Percentiles rank a stretch among this genome's conserved stretches.
phyloP scores from a whole-genome alignment of 30 jellyfish, hydroid and myxozoan genomes.

The Chironex yamaguchii region DNA sequence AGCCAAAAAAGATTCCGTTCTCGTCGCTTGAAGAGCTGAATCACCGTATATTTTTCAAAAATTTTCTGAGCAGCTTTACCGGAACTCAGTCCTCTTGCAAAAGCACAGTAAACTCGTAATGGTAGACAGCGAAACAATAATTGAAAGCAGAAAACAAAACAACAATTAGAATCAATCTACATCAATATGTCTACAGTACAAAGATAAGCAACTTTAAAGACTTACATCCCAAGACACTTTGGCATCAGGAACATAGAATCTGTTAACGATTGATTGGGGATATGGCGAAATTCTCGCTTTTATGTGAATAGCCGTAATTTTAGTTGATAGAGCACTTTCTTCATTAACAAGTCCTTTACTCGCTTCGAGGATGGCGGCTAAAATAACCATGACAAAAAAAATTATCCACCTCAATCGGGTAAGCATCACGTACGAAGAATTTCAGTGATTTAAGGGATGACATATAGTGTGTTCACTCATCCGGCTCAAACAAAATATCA shows the following conservation, averaged over 20 bases:
- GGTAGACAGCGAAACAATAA: background rate
- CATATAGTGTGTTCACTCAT: too few relatives aligned
- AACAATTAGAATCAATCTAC: background rate
- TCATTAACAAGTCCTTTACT: constrained; percentile 10
- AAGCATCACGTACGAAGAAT: too few relatives aligned
- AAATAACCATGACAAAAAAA: background rate
- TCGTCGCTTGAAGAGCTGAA: too few relatives aligned
- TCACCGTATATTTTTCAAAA: too few relatives aligned
- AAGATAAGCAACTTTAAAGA: too few relatives aligned
- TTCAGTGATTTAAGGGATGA: too few relatives aligned
- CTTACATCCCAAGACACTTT: constrained; percentile 86
- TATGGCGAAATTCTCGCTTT: constrained; percentile 84
- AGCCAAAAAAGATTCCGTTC: too few relatives aligned
- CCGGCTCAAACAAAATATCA: too few relatives aligned
- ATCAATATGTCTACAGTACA: too few relatives aligned
- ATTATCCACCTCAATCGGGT: background rate
- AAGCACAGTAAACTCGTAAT: background rate
- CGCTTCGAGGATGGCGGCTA: constrained; percentile 81
- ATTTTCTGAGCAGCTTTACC: background rate
- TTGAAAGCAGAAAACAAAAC: constrained; percentile 10
- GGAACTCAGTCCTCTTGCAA: constrained; percentile 2
- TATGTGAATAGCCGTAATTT: constrained; percentile 82
- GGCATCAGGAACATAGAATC: constrained; percentile 81
- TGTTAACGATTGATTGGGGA: constrained; percentile 60
- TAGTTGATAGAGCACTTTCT: constrained; percentile 1